A percentile compares a stretch with the other conserved stretches of the same genome.
Evolutionary conservation across 2,113 vertebrate genomes (phyloP).

Genomic region (Chionomys nivalis): DNA sequence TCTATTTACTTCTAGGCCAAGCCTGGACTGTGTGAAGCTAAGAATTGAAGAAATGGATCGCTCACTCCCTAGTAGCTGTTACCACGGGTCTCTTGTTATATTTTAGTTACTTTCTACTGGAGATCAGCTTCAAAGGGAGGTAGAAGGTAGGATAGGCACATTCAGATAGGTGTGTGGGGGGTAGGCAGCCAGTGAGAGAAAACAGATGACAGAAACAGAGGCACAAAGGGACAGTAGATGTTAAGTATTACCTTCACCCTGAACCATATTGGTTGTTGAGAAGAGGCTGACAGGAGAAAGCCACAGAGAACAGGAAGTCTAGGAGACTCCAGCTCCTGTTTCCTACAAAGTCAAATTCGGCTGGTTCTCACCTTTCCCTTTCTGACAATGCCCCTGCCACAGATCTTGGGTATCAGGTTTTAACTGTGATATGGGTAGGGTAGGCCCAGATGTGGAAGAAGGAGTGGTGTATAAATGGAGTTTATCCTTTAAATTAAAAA

Average conservation of each 20-base stretch:
- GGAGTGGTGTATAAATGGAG: neutral
- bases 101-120: neutral
- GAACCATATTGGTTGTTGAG: neutral
- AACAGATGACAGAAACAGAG: neutral
- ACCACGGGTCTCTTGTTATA: neutral
- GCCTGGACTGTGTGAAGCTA: neutral
- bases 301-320: neutral
- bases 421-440: neutral
- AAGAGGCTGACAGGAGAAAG: neutral
- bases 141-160: neutral
- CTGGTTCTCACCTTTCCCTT: neutral
- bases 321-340: neutral
- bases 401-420: neutral
- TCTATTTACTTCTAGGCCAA: neutral
- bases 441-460: neutral
- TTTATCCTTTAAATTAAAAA: neutral
- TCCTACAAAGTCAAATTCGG: too few relatives aligned
- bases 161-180: neutral
- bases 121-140: neutral
- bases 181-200: neutral
- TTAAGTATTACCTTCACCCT: neutral
- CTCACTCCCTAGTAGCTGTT: neutral
- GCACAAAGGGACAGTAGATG: neutral
- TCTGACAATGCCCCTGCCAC: neutral
- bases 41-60: neutral